Conservation (phyloP, 2,113 vertebrate genomes). For the Chinchilla lanigera region DNA sequence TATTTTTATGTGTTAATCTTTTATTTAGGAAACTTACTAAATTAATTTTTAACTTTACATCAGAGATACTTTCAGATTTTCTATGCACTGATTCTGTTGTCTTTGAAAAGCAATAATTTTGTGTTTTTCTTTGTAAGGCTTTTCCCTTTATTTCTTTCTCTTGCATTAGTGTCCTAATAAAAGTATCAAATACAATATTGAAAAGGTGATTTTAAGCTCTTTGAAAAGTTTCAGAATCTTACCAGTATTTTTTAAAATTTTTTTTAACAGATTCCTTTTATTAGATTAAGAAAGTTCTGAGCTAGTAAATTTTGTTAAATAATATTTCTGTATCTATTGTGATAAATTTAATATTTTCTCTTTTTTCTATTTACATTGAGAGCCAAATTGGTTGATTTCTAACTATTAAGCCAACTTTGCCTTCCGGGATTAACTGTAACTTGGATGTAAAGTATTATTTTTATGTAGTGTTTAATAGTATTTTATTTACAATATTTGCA, state of each 20-base stretch:
- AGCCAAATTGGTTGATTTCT: not conserved
- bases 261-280: not conserved
- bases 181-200: not conserved
- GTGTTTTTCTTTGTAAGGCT: not conserved
- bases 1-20: not conserved
- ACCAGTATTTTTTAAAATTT: not conserved
- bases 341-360: not conserved
- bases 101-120: not conserved
- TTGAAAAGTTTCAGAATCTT: not conserved
- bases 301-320: not conserved
- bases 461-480: not conserved
- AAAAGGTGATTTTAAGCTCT: not conserved
- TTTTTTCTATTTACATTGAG: not conserved
- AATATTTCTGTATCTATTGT: not conserved
- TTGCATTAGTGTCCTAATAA: not conserved
- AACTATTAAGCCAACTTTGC: not conserved
- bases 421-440: not conserved
- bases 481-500: not conserved
- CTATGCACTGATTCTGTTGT: not conserved
- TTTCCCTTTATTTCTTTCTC: not conserved
- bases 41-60: not conserved
- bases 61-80: not conserved
- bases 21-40: not conserved
- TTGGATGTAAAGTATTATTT: not conserved
- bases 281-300: not conserved